Evolutionary conservation across 2,113 vertebrate genomes (phyloP), one percentile per base, ranked within the genome.

Genomic region (Copsychus sechellarum): DNA sequence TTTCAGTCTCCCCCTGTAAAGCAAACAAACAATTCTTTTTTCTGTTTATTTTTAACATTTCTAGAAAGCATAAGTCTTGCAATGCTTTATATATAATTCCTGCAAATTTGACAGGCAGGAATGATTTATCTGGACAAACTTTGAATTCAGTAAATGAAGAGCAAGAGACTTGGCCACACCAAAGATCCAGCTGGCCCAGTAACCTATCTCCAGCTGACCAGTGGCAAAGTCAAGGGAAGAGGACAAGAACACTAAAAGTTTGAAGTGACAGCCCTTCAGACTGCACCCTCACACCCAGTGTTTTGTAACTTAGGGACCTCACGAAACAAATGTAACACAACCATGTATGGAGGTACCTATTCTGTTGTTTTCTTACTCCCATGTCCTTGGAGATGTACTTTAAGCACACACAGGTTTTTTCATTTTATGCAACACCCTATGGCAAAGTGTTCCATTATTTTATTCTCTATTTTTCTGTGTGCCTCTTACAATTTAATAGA

Each of bases 271-370:
- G 6, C 1, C 28, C 33, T 78, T 71, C 71, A 58, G 31, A 51
- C 9, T 16, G 17, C 1, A 2, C 34, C 12, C 28, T 74, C 38
- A n/a, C 4, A 5, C 21, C 4, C 43, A 31, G 7, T 8, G 12
- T 61, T 84, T 48, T 61, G 24, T 66, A 84, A 22, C 20, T 87
- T 9, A 5, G 43, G 12, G 33, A 84, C 29, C 8, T 62, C 51
- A 45, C 5, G 12, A 92, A 81, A 28, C 0, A 5, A 73, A 74
- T 40, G 43, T 53, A 87, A 64, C 7, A 20, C 28, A n/a, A 21
- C 11, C 31, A 11, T 64, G 13, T 12, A 34, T 6, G 18, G 15
- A 9, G 29, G 77, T 24, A 47, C 2, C 5, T 31, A 26, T 43
- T 71, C 21, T 58, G 4, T 61, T 26, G 2, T 25, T 69, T 60